Evolutionary conservation across 2,113 vertebrate species (phyloP).

Genomic region (Zeus faber): DNA sequence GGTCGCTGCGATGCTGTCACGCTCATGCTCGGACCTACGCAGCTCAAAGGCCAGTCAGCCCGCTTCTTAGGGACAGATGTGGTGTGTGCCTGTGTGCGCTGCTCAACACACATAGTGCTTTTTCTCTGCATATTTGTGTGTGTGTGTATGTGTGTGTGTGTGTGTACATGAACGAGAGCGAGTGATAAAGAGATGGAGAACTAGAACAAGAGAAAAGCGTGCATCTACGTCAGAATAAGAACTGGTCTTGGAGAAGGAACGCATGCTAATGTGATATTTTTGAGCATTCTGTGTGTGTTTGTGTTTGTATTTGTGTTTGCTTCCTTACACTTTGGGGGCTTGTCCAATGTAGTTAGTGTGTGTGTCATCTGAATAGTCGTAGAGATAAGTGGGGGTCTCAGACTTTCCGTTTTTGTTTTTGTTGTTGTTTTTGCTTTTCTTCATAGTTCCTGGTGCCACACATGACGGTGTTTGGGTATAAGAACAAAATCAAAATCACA

Average conservation of each 20-base stretch:
- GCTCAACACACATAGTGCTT: neutral
- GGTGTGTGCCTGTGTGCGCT: conserved; percentile 4
- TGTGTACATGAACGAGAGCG: conserved; percentile 11
- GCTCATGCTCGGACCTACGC: conserved; percentile 16
- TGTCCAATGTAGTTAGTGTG: neutral
- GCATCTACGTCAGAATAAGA: too few relatives aligned
- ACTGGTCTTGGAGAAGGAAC: too few relatives aligned
- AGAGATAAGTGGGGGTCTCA: neutral
- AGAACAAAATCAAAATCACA: too few relatives aligned
- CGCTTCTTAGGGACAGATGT: conserved; percentile 44
- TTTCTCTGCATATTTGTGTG: too few relatives aligned
- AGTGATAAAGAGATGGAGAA: too few relatives aligned
- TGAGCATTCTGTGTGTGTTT: neutral
- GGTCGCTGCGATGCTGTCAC: conserved; percentile 25
- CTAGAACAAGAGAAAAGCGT: too few relatives aligned
- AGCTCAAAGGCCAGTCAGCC: conserved; percentile 26
- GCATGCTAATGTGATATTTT: neutral
- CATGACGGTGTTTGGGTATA: neutral
- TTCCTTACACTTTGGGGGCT: neutral
- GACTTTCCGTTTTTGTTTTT: neutral
- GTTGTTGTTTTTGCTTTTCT: too few relatives aligned
- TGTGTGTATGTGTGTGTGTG: too few relatives aligned
- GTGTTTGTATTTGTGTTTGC: conserved; percentile 1
- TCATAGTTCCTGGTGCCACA: neutral
- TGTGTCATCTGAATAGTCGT: neutral